Percentiles rank a stretch among this genome's conserved stretches.
Evolutionary conservation across 2,797 vertebrate species (phyloP).

Genomic region (Mus spretus): DNA sequence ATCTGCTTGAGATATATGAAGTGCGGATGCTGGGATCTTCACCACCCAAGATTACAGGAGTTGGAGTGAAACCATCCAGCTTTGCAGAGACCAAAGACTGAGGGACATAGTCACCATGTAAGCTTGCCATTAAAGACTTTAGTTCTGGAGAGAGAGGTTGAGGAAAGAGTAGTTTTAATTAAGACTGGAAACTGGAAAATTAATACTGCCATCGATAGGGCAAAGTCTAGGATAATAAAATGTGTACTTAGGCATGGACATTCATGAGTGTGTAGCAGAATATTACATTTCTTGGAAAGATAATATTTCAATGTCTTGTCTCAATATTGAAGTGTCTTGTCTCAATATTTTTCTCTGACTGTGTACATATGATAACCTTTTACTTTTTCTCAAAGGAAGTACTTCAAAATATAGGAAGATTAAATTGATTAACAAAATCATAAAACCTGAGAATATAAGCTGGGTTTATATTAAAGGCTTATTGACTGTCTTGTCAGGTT

Average conservation of each 20-base stretch:
- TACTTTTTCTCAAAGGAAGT: slow-evolving; percentile 1
- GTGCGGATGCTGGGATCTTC: background rate
- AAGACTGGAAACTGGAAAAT: background rate
- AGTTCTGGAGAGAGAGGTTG: background rate
- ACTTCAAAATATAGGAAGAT: background rate
- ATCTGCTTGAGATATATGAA: background rate
- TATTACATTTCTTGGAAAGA: slow-evolving; percentile 21
- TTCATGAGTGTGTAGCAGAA: background rate
- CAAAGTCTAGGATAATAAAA: background rate
- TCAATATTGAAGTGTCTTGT: slow-evolving; percentile 5
- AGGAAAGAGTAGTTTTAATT: background rate
- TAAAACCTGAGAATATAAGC: background rate
- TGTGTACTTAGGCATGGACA: background rate
- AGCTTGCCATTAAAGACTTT: background rate
- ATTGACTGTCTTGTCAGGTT: background rate
- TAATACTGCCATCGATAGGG: background rate
- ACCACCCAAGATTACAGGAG: background rate
- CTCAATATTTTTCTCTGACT: slow-evolving; percentile 2
- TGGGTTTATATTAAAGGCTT: background rate
- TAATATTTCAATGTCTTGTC: background rate
- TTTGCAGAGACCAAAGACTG: background rate
- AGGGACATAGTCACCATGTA: background rate
- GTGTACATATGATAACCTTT: background rate
- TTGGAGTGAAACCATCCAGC: background rate
- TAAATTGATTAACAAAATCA: background rate